A percentile compares a stretch with the other conserved stretches of the same genome.
Evolutionary conservation across 2,888 invertebrate genomes (phyloP).

Genomic region (Heliconius sara): DNA sequence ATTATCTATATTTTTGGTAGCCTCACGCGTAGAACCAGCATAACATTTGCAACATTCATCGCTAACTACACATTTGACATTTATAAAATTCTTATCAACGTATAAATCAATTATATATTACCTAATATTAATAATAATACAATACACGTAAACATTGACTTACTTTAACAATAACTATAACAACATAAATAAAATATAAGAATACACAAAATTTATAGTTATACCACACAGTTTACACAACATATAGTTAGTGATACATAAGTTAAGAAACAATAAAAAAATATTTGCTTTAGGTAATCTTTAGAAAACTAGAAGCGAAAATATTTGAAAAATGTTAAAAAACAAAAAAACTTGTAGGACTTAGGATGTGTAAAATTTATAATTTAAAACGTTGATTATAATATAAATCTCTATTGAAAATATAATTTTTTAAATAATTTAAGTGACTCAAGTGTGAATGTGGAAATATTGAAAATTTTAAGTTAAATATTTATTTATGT

Average conservation of each 20-base stretch:
- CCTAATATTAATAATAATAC: conserved; percentile 14
- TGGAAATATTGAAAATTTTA: not conserved
- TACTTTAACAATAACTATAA: conserved; percentile 9
- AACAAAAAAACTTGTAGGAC: not conserved
- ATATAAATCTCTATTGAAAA: conserved; percentile 18
- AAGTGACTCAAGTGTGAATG: not conserved
- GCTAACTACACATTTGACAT: conserved; percentile 20
- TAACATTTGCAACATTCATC: conserved; percentile 22
- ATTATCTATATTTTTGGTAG: not conserved
- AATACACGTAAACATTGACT: conserved; percentile 20
- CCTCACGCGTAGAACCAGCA: not conserved
- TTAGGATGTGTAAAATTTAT: not conserved
- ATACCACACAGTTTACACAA: conserved; percentile 17
- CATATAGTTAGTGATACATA: conserved; percentile 8
- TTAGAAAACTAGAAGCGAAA: not conserved
- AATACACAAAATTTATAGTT: conserved; percentile 11
- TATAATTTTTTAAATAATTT: not conserved
- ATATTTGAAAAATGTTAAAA: not conserved
- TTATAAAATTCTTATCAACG: conserved; percentile 14
- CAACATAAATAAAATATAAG: conserved; percentile 7
- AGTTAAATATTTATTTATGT: not conserved
- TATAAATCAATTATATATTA: conserved; percentile 21
- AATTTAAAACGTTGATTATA: not conserved
- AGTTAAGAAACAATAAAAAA: not conserved
- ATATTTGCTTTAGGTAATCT: not conserved